A percentile compares a stretch with the other conserved stretches of the same genome.
Evolutionary conservation across 2,797 vertebrate species (phyloP).

Genomic region (Labeo calbasu): DNA sequence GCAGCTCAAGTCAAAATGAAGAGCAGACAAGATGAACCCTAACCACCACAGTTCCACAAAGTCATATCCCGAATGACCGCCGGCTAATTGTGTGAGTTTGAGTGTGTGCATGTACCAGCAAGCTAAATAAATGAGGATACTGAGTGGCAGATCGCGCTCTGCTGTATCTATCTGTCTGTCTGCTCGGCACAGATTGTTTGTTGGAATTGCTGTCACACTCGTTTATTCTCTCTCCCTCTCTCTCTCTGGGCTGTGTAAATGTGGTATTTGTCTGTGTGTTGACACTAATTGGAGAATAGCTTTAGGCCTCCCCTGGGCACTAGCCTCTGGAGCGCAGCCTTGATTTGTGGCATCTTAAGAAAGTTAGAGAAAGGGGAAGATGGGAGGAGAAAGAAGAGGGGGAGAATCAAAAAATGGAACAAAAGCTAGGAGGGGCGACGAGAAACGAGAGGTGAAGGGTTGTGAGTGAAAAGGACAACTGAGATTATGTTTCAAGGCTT

Average conservation of each 20-base stretch:
- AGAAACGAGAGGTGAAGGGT: constrained; percentile 26
- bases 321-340: constrained; percentile 73
- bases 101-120: constrained; percentile 39
- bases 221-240: constrained; percentile 68
- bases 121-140: constrained; percentile 49
- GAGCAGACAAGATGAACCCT: constrained; percentile 40
- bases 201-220: constrained; percentile 79
- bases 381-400: constrained; percentile 12
- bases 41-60: constrained; percentile 43
- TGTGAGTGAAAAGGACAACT: constrained; percentile 6
- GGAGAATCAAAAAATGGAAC: constrained; percentile 44
- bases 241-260: constrained; percentile 67
- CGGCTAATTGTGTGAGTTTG: constrained; percentile 49
- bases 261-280: constrained; percentile 77
- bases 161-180: constrained; percentile 70
- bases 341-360: constrained; percentile 79
- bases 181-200: constrained; percentile 72
- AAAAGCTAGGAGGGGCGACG: constrained; percentile 36
- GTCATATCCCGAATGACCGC: constrained; percentile 56
- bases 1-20: constrained; percentile 7
- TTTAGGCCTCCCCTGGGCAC: constrained; percentile 75
- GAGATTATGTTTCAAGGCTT: constrained; percentile 27
- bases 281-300: constrained; percentile 84
- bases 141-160: constrained; percentile 61
- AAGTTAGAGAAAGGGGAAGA: constrained; percentile 65